Base-by-base conservation (phyloP, 2,113 vertebrate genomes). In the Hippocampus zosterae region DNA sequence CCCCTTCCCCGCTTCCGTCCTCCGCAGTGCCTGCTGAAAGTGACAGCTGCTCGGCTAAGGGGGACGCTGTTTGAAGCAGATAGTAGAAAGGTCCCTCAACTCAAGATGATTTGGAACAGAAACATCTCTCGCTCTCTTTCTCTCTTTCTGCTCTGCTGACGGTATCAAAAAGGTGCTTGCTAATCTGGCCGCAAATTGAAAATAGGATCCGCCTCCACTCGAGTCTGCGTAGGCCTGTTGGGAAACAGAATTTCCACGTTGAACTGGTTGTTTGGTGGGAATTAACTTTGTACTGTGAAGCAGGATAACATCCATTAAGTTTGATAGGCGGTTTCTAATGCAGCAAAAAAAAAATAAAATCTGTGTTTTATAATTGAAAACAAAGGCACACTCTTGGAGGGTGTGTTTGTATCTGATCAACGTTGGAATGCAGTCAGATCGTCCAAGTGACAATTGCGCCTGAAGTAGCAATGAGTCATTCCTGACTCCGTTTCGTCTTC, bases 21-120 rank as follows among this genome's bases (percentile, higher is more conserved):
- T 85, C 80, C 72, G 53, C 78, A 33, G 70, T 80, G 83, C 82
- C 76, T 88, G 84, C 80, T 76, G 77, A 88, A 88, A 88, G 77
- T 88, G 88, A 89, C 83, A 85, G 89, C 85, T 86, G 88, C 81
- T 88, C 25, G 75, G 72, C 81, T 85, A 81, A 63, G 62, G 76
- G 79, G 73, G 75, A 78, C 78, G 84, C 82, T 83, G 88, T 89
- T 90, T 90, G 85, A 91, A 89, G 88, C 81, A 87, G 81, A 82
- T 86, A 81, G 82, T 88, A 81, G 86, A 90, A 90, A 90, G 86
- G 84, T 80, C 87, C 77, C 84, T 82, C 82, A 44, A 71, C 77
- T 86, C 81, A 81, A 84, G 76, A 81, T 61, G 71, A 81, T 73
- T 85, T 70, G 76, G 74, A 89, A 84, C 65, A 78, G 75, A 76